A percentile compares a stretch with the other conserved stretches of the same genome.
Evolutionary conservation across 2,888 invertebrate genomes (phyloP).

Genomic region (Operophtera brumata): DNA sequence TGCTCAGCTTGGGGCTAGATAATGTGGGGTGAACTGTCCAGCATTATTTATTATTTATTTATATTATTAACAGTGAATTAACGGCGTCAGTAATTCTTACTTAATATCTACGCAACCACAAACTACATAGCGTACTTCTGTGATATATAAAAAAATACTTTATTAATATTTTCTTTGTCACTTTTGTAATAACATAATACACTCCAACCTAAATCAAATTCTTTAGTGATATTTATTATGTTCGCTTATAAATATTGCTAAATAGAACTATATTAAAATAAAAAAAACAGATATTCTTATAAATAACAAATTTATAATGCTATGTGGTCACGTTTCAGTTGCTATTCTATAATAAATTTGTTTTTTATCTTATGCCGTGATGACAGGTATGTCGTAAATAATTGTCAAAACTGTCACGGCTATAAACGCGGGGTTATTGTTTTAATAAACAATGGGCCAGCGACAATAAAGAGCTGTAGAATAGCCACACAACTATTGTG

Average conservation of each 20-base stretch:
- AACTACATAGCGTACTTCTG: neutral
- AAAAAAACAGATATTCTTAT: constrained; percentile 46
- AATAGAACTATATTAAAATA: constrained; percentile 43
- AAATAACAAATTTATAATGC: constrained; percentile 53
- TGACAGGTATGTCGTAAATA: constrained; percentile 60
- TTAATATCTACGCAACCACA: neutral
- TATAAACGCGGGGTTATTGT: constrained; percentile 74
- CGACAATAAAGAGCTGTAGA: constrained; percentile 65
- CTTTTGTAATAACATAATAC: constrained; percentile 27
- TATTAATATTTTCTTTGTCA: constrained; percentile 29
- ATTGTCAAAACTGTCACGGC: constrained; percentile 68
- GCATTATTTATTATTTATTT: no score
- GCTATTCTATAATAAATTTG: constrained; percentile 46
- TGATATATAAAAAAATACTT: constrained; percentile 27
- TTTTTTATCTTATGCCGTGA: constrained; percentile 43
- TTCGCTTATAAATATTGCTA: constrained; percentile 44
- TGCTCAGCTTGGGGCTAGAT: no score
- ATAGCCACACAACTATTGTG: constrained; percentile 60
- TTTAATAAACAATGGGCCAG: constrained; percentile 72
- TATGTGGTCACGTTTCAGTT: constrained; percentile 50
- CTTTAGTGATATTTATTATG: constrained; percentile 39
- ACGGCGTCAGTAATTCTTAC: neutral
- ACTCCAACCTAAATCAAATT: constrained; percentile 42
- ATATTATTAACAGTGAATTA: no score
- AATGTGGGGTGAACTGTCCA: no score